Base-by-base conservation (phyloP, 2,888 invertebrate genomes). In the Orthonychiurus folsomi region DNA sequence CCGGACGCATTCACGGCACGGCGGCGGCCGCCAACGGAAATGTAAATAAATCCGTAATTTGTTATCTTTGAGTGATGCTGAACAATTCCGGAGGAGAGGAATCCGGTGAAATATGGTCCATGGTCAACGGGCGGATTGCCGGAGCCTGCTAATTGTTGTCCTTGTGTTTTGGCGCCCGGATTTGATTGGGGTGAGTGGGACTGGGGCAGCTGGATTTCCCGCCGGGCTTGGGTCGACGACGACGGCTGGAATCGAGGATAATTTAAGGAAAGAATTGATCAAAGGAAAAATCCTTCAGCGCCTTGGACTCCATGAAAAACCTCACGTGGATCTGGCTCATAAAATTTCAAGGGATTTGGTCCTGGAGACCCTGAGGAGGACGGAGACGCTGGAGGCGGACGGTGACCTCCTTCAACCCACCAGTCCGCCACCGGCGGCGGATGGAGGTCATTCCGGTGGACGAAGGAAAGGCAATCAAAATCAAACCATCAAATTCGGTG, bases 271-370 rank as follows among this genome's bases (percentile, higher is more conserved):
- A 56, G 69, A 71, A 63, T 65, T 69, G 50, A 66, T 73, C 63
- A 73, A 71, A 68, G 70, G 64, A 52, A 70, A 73, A 66, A 73
- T 73, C 54, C 67, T 73, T 12, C 71, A 71, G 48, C 67, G 69
- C 61, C 66, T 71, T 48, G 71, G 71, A 56, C 67, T 71, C 50
- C 64, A 50, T 54, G 69, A 71, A 57, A 71, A 73, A 60, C 73
- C 71, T 12, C 65, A 67, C 60, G 68, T 71, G 28, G 71, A 70
- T 63, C 58, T 68, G 61, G 66, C 69, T 60, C 71, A 73, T 61
- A 70, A 71, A 64, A 70, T 73, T 27, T 66, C 66, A 2, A 70
- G 68, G 60, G 73, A 73, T 60, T 65, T 73, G 56, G 73, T 71
- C 53, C 63, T 73, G 53, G 70, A 73, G 65, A 71, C 71, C 28